A percentile compares a stretch with the other conserved stretches of the same genome.
These are phyloP conservation scores for Bryconaethiops microstoma DNA, from an alignment of 2,797 vertebrate species.

Conservation along the genomic window DNA sequence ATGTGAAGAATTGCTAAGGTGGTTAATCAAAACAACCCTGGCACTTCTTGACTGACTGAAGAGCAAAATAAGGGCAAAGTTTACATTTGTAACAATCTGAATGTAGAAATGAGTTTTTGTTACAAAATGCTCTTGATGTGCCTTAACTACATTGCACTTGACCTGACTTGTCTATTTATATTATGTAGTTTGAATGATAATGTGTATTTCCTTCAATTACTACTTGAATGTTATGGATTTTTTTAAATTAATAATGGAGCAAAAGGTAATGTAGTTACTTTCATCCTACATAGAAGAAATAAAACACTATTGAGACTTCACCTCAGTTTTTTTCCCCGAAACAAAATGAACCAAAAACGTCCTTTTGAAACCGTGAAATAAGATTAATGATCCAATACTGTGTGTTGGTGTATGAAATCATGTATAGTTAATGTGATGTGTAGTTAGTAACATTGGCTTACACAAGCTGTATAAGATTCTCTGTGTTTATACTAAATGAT, in stretches of 20 bases:
- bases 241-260: neutral
- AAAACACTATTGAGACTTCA: neutral
- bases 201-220: constrained; percentile 3
- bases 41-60: neutral
- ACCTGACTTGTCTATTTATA: neutral
- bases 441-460: neutral
- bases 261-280: neutral
- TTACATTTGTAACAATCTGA: constrained; percentile 3
- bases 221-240: neutral
- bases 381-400: neutral
- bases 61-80: neutral
- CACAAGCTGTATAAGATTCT: neutral
- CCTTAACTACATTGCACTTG: constrained; percentile 12
- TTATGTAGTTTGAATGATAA: neutral
- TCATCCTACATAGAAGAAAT: neutral
- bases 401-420: neutral
- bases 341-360: neutral
- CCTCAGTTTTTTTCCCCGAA: neutral
- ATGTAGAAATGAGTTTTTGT: neutral
- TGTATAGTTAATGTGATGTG: constrained; percentile 12
- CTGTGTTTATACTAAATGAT: constrained; percentile 25
- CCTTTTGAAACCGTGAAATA: constrained; percentile 21
- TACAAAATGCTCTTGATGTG: neutral
- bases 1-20: neutral
- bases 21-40: neutral